A percentile compares a stretch with the other conserved stretches of the same genome.
Evolutionary conservation across 37 sponge, comb jelly and placozoan species (phyloP).

Genomic region (Aphrocallistes beatrix): DNA sequence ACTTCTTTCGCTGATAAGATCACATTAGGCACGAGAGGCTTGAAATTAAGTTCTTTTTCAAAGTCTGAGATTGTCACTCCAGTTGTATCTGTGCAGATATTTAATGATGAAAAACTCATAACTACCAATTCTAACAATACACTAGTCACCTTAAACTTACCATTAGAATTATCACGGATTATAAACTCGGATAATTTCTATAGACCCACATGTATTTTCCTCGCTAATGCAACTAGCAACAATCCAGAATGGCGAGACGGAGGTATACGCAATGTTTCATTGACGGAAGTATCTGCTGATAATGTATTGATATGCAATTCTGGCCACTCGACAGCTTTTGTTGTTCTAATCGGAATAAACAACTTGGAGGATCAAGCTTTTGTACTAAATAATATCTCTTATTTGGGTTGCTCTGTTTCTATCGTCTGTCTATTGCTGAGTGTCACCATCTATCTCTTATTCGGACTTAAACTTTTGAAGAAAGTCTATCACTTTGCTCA

Average conservation of each 20-base stretch:
- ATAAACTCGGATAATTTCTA: not conserved
- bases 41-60: not conserved
- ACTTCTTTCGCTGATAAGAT: not conserved
- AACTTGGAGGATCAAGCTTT: conserved; percentile 18
- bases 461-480: conserved; percentile 16
- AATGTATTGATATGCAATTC: not conserved
- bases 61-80: not conserved
- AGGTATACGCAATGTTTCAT: not conserved
- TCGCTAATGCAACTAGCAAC: not conserved
- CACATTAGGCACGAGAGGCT: not conserved
- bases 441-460: conserved; percentile 26
- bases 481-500: conserved; percentile 15
- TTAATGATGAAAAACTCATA: not conserved
- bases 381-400: conserved; percentile 31
- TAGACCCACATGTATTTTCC: not conserved
- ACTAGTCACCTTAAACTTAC: not conserved
- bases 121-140: not conserved
- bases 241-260: not conserved
- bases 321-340: not conserved
- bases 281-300: not conserved
- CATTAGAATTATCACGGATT: not conserved
- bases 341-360: not conserved
- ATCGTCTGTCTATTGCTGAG: conserved; percentile 37
- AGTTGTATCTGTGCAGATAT: not conserved
- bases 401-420: conserved; percentile 46